A percentile compares a stretch with the other conserved stretches of the same genome.
Evolutionary conservation across 2,113 vertebrate genomes (phyloP).

Genomic region (Salvelinus sp.): DNA sequence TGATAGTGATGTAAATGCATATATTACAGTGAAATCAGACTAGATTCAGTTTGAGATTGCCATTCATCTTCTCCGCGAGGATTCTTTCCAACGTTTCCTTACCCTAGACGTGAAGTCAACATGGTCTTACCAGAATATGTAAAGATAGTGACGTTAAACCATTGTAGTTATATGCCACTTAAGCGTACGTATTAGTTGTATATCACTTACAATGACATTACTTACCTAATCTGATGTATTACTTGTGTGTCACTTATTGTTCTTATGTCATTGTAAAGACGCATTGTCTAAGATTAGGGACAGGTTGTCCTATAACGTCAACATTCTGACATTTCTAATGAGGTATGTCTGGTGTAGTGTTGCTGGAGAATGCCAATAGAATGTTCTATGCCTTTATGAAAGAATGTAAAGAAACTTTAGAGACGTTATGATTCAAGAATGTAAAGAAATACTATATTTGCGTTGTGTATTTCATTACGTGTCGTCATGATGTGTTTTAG

Average conservation of each 20-base stretch:
- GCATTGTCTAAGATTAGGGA: neutral
- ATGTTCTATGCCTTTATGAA: conserved; percentile 67
- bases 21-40: no score
- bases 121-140: neutral
- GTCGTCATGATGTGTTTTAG: no score
- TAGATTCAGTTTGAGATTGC: neutral
- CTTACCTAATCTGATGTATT: neutral
- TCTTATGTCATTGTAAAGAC: neutral
- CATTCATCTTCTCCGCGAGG: neutral
- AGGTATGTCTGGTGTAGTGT: neutral
- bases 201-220: neutral
- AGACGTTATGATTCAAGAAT: conserved; percentile 45
- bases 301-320: neutral
- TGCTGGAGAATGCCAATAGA: conserved; percentile 23
- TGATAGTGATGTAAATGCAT: neutral
- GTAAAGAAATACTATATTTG: conserved; percentile 31
- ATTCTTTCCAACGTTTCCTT: neutral
- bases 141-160: no score
- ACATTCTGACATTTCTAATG: no score
- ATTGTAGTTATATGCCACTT: no score
- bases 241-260: neutral
- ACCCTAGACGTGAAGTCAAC: neutral
- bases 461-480: neutral
- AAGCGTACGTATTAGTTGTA: neutral
- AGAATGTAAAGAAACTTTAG: conserved; percentile 34